These are phyloP conservation scores for Dendrolimus houi DNA, from an alignment of 2,888 invertebrate genomes.

Conservation along the genomic window DNA sequence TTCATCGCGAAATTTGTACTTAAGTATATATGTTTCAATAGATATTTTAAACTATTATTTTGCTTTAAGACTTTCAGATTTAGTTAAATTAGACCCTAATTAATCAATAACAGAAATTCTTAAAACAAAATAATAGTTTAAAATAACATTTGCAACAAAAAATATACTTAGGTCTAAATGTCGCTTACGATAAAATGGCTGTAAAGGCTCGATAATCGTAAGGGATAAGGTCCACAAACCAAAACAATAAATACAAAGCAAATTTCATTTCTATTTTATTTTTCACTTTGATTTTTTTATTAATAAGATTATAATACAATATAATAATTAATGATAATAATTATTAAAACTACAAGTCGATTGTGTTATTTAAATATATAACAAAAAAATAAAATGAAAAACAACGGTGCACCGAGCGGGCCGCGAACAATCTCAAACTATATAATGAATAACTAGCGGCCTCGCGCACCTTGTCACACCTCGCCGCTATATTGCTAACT, in stretches of 20 bases:
- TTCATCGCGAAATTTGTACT: too few species aligned
- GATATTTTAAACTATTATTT: too few species aligned
- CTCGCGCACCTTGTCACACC: constrained; percentile 37
- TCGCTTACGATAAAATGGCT: too few species aligned
- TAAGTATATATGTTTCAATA: too few species aligned
- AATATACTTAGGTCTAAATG: too few species aligned
- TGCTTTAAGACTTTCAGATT: too few species aligned
- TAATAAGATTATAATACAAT: constrained; percentile 77
- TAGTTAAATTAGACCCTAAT: too few species aligned
- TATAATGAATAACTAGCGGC: constrained; percentile 31
- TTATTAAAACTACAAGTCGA: constrained; percentile 75
- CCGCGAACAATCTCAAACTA: constrained; percentile 43
- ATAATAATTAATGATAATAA: constrained; percentile 75
- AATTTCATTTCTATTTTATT: constrained; percentile 69
- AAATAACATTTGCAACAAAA: too few species aligned
- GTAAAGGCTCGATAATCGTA: not conserved
- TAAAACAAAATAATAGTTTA: too few species aligned
- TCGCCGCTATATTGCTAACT: constrained; percentile 60
- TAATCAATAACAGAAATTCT: too few species aligned
- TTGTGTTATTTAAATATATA: constrained; percentile 75
- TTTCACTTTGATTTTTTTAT: constrained; percentile 74
- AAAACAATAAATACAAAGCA: constrained; percentile 22
- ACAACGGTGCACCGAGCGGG: constrained; percentile 56
- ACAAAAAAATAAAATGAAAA: constrained; percentile 67
- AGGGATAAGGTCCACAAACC: constrained; percentile 3